Percentiles rank a stretch among this genome's conserved stretches.
These are phyloP conservation scores for Nephrotoma appendiculata DNA, from an alignment of 2,888 invertebrate species.

Conservation along the genomic window DNA sequence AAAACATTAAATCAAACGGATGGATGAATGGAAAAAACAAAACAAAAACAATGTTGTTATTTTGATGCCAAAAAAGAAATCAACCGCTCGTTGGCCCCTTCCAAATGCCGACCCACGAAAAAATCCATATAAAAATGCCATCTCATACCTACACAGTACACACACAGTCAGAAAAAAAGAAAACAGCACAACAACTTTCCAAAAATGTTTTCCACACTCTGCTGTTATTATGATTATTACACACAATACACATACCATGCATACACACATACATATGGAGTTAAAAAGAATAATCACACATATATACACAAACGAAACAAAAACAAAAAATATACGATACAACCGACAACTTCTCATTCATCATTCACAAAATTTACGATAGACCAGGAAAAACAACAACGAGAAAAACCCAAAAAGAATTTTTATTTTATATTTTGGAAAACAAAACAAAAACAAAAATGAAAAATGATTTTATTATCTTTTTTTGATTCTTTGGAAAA, in stretches of 20 bases:
- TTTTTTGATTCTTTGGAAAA: background rate
- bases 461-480: background rate
- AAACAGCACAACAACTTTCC: background rate
- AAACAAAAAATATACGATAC: background rate
- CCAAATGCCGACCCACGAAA: background rate
- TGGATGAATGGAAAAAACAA: background rate
- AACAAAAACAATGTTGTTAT: background rate
- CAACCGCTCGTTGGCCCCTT: background rate
- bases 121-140: background rate
- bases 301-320: background rate
- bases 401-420: background rate
- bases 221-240: background rate
- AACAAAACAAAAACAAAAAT: background rate
- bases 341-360: background rate
- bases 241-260: background rate
- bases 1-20: background rate
- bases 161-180: background rate
- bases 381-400: background rate
- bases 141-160: background rate
- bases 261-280: background rate
- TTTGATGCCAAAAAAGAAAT: background rate
- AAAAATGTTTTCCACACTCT: background rate
- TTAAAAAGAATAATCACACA: background rate
- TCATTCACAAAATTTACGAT: background rate
- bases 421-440: background rate